Percentiles rank a stretch among this genome's conserved stretches.
These are phyloP conservation scores for Melanchra persicariae DNA, from an alignment of 2,888 invertebrate genomes.

Conservation along the genomic window DNA sequence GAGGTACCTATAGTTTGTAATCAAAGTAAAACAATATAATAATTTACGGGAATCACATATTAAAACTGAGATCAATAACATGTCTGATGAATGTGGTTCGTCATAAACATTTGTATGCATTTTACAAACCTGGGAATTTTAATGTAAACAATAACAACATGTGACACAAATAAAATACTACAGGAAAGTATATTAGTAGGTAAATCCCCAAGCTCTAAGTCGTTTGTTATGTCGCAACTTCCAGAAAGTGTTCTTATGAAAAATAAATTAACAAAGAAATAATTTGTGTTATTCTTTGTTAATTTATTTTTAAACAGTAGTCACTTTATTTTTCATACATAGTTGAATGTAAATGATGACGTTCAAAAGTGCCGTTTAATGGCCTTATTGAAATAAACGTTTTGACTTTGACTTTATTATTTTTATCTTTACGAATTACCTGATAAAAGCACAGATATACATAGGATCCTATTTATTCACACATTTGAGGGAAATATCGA, in stretches of 20 bases:
- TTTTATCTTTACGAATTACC: not conserved
- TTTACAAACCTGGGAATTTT: not conserved
- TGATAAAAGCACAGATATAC: not conserved
- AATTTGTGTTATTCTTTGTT: too few relatives aligned
- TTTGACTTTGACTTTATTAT: too few relatives aligned
- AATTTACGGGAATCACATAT: conserved; percentile 7
- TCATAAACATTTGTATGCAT: not conserved
- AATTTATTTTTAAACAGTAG: too few relatives aligned
- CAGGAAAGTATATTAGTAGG: not conserved
- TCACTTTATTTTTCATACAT: too few relatives aligned
- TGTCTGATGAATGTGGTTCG: conserved; percentile 9
- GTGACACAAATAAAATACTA: not conserved
- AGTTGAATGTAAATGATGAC: too few relatives aligned
- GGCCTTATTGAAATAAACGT: too few relatives aligned
- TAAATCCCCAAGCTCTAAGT: not conserved
- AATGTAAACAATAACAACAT: not conserved
- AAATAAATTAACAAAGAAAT: too few relatives aligned
- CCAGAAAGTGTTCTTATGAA: not conserved
- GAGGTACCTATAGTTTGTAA: not conserved
- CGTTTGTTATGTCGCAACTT: not conserved
- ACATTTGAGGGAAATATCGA: too few relatives aligned
- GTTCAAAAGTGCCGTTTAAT: too few relatives aligned
- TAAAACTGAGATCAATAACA: conserved; percentile 10
- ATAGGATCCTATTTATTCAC: too few relatives aligned
- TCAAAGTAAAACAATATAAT: not conserved